Evolutionary conservation across 1,140 invertebrate species (phyloP).

Genomic region (Diuraphis noxia): DNA sequence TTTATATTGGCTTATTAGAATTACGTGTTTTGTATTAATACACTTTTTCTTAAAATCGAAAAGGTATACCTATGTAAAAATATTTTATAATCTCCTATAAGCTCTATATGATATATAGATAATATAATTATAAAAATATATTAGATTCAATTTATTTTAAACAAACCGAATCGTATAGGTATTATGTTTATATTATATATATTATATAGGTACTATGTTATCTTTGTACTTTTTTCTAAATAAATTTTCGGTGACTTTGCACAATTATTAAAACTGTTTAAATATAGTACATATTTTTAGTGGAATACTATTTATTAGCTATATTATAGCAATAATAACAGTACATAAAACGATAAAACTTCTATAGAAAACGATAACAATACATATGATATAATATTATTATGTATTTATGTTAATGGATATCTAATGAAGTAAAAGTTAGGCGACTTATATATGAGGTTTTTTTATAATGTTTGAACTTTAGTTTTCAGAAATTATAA

Average conservation of each 20-base stretch:
- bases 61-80: neutral
- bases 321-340: neutral
- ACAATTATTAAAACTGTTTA: neutral
- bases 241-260: neutral
- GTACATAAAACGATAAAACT: neutral
- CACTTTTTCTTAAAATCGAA: neutral
- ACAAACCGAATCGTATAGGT: neutral
- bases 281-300: neutral
- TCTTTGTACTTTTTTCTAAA: neutral
- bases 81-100: neutral
- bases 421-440: neutral
- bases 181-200: too few relatives aligned
- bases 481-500: neutral
- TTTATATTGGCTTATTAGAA: neutral
- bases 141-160: neutral
- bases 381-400: neutral
- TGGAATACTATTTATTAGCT: neutral
- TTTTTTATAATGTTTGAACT: neutral
- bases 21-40: neutral
- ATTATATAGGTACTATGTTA: too few relatives aligned
- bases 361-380: neutral
- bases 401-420: neutral
- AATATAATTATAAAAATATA: too few relatives aligned
- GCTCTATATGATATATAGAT: too few relatives aligned
- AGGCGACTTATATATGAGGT: neutral